Percentiles rank a stretch among this genome's conserved stretches.
These are phyloP conservation scores for Cylas formicarius DNA, from an alignment of 1,140 invertebrate species.

Conservation along the genomic window DNA sequence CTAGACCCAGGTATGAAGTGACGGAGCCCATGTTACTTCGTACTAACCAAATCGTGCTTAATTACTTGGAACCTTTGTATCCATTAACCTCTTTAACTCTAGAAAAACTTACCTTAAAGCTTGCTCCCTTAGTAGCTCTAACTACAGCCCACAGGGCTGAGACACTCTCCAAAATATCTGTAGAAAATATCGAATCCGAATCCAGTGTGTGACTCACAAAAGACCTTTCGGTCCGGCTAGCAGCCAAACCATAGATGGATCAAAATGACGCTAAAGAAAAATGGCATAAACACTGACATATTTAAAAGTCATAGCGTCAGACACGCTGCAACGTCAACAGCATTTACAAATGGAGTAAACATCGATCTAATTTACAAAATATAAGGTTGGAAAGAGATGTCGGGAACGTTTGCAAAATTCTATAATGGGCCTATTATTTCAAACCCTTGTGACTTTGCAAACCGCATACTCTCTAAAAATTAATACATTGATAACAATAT, in stretches of 20 bases:
- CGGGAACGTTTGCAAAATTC: no score
- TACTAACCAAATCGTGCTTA: constrained; percentile 1
- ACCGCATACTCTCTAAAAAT: no score
- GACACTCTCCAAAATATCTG: constrained; percentile 5
- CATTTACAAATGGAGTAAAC: constrained; percentile 1
- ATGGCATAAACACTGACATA: constrained; percentile 6
- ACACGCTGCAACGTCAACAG: constrained; percentile 4
- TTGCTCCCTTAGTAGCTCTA: constrained; percentile 5
- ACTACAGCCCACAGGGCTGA: constrained; percentile 10
- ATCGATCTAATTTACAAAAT: constrained; percentile 1
- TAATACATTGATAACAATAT: no score
- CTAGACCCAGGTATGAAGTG: neutral
- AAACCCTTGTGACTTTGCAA: no score
- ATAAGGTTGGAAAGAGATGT: constrained; percentile 9
- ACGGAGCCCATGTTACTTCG: no score
- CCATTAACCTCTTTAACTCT: constrained; percentile 4
- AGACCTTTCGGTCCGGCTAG: constrained; percentile 8
- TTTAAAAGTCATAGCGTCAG: constrained; percentile 2
- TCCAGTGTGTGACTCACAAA: constrained; percentile 1
- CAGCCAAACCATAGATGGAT: constrained; percentile 10
- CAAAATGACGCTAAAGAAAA: neutral
- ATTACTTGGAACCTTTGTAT: constrained; percentile 1
- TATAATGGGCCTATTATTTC: no score
- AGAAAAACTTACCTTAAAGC: neutral
- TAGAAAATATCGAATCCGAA: constrained; percentile 1